Percentiles rank a stretch among this genome's conserved stretches.
Conservation (phyloP, 2,113 vertebrate species). For the Lepus americanus region DNA sequence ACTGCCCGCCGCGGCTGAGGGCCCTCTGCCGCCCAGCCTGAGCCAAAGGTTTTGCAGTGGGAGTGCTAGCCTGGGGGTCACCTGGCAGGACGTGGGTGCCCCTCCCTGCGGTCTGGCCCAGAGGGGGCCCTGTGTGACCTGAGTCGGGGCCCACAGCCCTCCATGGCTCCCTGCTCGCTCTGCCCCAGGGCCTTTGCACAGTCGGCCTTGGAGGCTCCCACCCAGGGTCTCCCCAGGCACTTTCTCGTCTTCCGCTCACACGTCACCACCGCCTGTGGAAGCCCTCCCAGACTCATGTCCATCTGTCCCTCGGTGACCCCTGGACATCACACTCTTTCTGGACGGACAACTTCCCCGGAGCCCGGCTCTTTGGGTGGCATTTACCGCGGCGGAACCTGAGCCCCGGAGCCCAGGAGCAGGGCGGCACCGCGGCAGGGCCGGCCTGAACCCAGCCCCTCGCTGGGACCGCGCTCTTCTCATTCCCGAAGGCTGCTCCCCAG, state of each 20-base stretch:
- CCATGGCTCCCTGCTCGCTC: neutral
- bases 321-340: no score
- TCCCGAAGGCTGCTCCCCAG: no score
- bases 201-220: no score
- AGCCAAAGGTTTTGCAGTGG: neutral
- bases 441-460: neutral
- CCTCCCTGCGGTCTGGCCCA: neutral
- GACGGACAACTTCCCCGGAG: no score
- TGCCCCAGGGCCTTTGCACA: slow-evolving; percentile 1
- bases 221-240: neutral
- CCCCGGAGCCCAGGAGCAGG: neutral
- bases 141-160: neutral
- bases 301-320: neutral
- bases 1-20: no score
- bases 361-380: no score
- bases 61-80: neutral
- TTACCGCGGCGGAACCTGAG: neutral
- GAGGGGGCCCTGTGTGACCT: neutral
- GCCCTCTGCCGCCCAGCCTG: neutral
- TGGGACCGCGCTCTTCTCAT: neutral
- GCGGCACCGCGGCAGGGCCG: no score
- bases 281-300: neutral
- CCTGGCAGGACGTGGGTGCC: neutral
- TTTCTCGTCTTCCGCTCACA: neutral
- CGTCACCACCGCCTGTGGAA: neutral